phyloP scores from a whole-genome alignment of 2,797 vertebrate genomes.

The Enteromius argenteus region DNA sequence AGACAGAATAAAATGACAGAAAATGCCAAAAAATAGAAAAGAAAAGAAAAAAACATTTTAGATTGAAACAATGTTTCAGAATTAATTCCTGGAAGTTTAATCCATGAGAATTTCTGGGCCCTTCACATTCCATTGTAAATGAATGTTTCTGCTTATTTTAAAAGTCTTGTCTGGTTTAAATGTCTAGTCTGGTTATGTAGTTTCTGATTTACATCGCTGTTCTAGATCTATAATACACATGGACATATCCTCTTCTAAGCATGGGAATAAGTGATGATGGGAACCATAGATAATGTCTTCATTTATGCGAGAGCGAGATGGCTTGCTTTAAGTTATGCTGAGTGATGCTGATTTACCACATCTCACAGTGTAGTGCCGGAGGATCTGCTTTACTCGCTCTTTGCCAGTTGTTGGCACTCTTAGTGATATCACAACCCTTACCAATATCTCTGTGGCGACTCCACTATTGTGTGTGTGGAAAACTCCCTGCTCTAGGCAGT shows the following conservation, averaged over 20 bases:
- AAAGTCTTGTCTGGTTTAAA: conserved; percentile 20
- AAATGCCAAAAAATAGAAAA: conserved; percentile 68
- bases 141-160: conserved; percentile 8
- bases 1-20: conserved; percentile 44
- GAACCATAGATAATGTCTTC: conserved; percentile 6
- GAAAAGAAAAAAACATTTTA: neutral
- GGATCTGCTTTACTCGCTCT: conserved; percentile 4
- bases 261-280: conserved; percentile 13
- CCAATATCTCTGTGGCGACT: conserved; percentile 60
- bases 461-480: conserved; percentile 47
- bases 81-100: conserved; percentile 19
- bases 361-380: neutral
- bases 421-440: conserved; percentile 42
- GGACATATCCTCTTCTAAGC: neutral
- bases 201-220: conserved; percentile 4
- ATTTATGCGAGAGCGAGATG: neutral
- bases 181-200: conserved; percentile 22
- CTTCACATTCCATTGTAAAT: conserved; percentile 5
- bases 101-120: conserved; percentile 8
- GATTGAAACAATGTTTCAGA: conserved; percentile 45
- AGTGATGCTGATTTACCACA: conserved; percentile 2
- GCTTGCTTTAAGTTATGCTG: conserved; percentile 1
- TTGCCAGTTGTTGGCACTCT: conserved; percentile 44
- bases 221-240: conserved; percentile 18
- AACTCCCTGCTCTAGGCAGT: conserved; percentile 60